Conservation (phyloP, 2,797 vertebrate genomes). For the Pantherophis alleghaniensis region DNA sequence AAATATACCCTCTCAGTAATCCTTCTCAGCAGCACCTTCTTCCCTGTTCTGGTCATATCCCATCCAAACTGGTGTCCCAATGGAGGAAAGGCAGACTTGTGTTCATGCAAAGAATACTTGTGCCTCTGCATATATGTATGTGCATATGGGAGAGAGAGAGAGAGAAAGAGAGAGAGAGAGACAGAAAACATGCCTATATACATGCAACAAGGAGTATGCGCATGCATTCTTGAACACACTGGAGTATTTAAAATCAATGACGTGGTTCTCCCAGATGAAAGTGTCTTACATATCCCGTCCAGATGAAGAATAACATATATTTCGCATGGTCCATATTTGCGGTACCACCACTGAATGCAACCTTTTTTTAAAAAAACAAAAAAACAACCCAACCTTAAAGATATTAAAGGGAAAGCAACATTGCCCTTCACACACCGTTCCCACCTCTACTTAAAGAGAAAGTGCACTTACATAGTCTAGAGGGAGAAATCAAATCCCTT, state of each 20-base stretch:
- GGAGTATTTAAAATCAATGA: neutral
- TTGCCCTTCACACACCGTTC: neutral
- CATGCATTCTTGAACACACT: neutral
- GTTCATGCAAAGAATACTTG: slow-evolving; percentile 9
- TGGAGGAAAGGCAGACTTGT: neutral
- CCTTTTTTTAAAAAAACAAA: neutral
- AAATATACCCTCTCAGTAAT: neutral
- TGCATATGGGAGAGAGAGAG: neutral
- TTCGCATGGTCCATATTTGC: neutral
- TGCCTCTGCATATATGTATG: neutral
- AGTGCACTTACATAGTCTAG: neutral
- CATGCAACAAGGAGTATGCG: neutral
- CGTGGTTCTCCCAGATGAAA: neutral
- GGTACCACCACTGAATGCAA: neutral
- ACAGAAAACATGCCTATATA: neutral
- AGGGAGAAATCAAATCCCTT: slow-evolving; percentile 37
- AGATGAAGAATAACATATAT: neutral
- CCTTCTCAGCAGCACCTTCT: neutral
- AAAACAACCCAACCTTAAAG: neutral
- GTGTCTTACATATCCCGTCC: neutral
- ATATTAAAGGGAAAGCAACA: neutral
- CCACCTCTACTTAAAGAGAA: neutral
- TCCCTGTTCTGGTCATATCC: neutral
- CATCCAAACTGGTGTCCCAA: neutral
- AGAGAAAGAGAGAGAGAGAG: neutral